Conservation (phyloP, 2,888 invertebrate species). For the Acrobasis repandana region DNA sequence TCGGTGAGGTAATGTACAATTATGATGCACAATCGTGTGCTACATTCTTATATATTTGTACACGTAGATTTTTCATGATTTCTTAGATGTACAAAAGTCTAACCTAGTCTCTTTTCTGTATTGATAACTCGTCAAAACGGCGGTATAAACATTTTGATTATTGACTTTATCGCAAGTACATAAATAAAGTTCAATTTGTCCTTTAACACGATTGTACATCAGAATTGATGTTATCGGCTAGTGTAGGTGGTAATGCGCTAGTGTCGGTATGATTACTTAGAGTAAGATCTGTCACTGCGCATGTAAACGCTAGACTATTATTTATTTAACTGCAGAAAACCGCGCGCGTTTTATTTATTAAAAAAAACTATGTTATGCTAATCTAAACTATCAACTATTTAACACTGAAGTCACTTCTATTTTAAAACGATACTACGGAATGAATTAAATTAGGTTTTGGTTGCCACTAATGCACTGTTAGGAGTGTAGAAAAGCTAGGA, state of each 20-base stretch:
- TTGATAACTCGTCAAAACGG: too few species aligned
- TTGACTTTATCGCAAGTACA: neutral
- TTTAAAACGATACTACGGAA: constrained; percentile 24
- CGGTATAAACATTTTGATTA: too few species aligned
- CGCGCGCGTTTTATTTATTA: neutral
- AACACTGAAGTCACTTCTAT: constrained; percentile 24
- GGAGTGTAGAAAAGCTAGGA: neutral
- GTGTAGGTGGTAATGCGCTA: neutral
- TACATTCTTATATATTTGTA: too few species aligned
- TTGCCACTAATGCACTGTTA: constrained; percentile 40
- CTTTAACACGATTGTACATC: neutral
- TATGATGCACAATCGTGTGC: neutral
- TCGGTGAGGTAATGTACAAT: neutral
- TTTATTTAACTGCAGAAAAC: neutral
- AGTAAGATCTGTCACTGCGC: constrained; percentile 3
- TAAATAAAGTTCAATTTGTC: neutral
- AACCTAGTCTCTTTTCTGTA: too few species aligned
- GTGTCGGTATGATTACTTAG: constrained; percentile 2
- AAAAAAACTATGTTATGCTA: neutral
- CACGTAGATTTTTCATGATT: too few species aligned
- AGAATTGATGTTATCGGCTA: neutral
- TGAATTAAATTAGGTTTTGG: constrained; percentile 39
- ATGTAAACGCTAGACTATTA: neutral
- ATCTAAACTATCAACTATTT: constrained; percentile 6
- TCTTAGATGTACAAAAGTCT: too few species aligned